A percentile compares a stretch with the other conserved stretches of the same genome.
Conservation (phyloP, 53 echinoderm and acorn worm species). For the Luidia sarsii region DNA sequence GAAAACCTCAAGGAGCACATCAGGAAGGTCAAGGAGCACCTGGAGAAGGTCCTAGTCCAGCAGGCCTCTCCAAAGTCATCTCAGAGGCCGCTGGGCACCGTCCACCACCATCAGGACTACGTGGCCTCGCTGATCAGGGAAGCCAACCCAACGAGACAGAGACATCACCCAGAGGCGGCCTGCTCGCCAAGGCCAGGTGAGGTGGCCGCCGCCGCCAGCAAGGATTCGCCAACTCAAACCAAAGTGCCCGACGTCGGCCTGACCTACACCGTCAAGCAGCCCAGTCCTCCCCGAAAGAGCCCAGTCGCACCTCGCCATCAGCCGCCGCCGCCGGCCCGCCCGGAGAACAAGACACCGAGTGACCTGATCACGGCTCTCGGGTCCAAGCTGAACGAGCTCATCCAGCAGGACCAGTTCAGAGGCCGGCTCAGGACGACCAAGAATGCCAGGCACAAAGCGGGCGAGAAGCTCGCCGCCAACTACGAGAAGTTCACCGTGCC, state of each 20-base stretch:
- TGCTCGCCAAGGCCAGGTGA: constrained; percentile 10
- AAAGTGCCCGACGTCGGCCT: constrained; percentile 40
- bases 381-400: constrained; percentile 45
- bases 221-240: not conserved
- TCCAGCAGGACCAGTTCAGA: constrained; percentile 38
- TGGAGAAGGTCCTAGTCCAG: constrained; percentile 71
- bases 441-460: not conserved
- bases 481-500: constrained; percentile 70
- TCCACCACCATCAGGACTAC: constrained; percentile 45
- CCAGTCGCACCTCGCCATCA: not conserved
- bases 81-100: constrained; percentile 13
- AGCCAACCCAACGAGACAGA: not conserved
- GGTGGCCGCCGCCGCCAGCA: not conserved
- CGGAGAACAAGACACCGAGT: constrained; percentile 20
- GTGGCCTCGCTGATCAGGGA: constrained; percentile 30
- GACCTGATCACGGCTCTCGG: constrained; percentile 45
- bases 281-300: constrained; percentile 14
- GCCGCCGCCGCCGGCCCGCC: not conserved
- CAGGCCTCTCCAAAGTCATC: constrained; percentile 5
- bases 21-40: constrained; percentile 82
- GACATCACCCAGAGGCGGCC: not conserved
- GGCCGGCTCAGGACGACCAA: not conserved
- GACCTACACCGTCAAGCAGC: constrained; percentile 24
- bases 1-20: constrained; percentile 75
- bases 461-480: constrained; percentile 29